Base-by-base conservation (phyloP, 2,113 vertebrate genomes). In the Cyrtonyx montezumae region DNA sequence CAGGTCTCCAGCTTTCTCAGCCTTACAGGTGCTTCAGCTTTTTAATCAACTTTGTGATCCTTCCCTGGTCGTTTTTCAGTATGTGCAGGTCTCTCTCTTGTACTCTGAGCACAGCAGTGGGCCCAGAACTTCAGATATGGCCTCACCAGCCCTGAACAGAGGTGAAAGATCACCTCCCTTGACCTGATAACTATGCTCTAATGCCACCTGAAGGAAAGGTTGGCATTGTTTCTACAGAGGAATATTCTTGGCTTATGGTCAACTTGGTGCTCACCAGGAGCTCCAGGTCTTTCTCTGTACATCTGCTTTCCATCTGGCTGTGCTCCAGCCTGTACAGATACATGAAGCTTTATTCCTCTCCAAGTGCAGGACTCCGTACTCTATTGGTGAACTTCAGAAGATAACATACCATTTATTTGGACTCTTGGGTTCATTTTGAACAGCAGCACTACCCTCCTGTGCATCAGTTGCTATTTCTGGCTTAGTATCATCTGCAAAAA, bases 251-350 rank as follows among this genome's bases (percentile, higher is more conserved):
- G 22, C 6, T 79, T 45, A 45, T 62, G 7, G 11, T 71, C 9
- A 22, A 5, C 18, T 45, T 56, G 18, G n/a, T 43, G 43, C 55
- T 25, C 6, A 0, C 28, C 14, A 36, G 48, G 36, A 58, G 1
- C 5, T 3, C 1, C 6, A 23, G 20, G 40, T 8, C 20, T 11
- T 45, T 34, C 63, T 49, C 22, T 11, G 10, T 4, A 1, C 9
- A 8, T 1, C 9, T 70, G 10, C 12, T 70, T 43, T 76, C 21
- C 36, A 36, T 17, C 23, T 83, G 19, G 13, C 70, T 53, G 40
- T 23, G 7, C 34, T 48, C 2, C 32, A 69, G 25, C 32, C 42
- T 37, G 12, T 65, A 15, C 2, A 17, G 20, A 12, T 26, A 4
- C 7, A 4, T 26, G 8, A 9, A 8, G 2, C 14, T 82, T 90